Base-by-base conservation (phyloP, 2,797 vertebrate species). In the Leptodactylus fallax region DNA sequence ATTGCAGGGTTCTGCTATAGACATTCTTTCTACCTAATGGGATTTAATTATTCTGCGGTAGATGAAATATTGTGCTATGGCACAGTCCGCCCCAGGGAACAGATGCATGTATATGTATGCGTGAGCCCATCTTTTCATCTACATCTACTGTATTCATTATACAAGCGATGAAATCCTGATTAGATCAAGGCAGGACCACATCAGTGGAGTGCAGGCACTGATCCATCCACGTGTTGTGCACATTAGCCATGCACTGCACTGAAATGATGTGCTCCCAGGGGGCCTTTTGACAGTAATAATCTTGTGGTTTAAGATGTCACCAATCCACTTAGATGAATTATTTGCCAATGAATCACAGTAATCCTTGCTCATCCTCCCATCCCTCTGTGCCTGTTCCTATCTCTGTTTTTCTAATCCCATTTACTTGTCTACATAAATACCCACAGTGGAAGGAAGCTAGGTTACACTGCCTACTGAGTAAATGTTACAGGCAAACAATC, bases 281-380 rank as follows among this genome's bases (percentile, higher is more conserved):
- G 83, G 53, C 69, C 51, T 82, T 82, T 82, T 72, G 58, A 82
- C 79, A 86, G 51, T 89, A 89, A 89, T 89, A 86, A 89, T 82
- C 84, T 89, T 82, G 71, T 89, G 87, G 84, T 86, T 86, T 65
- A 81, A 85, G 61, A 77, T 86, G 87, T 89, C 83, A 89, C 79
- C 83, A 83, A 78, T 77, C 79, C 87, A 83, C 79, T 85, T 88
- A 89, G 69, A 72, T 69, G 83, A 88, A 69, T 89, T 82, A 89
- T 89, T 88, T 86, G 69, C 25, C 60, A 78, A 72, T 86, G 71
- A 77, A 77, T 82, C 84, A 79, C 69, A 58, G 71, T 77, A 81
- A 85, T 85, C 82, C 80, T 19, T 56, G 49, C 55, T 67, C 10
- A 7, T 65, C 86, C 71, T 82, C 69, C 79, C 45, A 27, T 63